Evolutionary conservation across 2,797 vertebrate genomes (phyloP).

Genomic region (Enteromius viviparus): DNA sequence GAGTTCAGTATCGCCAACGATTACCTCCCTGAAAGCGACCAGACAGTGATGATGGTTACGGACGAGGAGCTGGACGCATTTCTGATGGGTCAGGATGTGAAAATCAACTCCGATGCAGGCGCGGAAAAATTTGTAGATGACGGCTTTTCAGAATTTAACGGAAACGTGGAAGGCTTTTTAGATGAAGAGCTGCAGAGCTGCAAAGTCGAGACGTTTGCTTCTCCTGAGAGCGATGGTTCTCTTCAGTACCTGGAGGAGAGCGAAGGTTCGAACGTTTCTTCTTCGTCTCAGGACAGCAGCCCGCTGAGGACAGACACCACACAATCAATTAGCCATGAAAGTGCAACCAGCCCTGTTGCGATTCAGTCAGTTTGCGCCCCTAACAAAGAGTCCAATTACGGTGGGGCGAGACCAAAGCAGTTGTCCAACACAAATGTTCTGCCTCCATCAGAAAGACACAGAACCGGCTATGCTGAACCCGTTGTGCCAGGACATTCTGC

Average conservation of each 20-base stretch:
- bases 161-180: constrained; percentile 50
- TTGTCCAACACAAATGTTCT: constrained; percentile 71
- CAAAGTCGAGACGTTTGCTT: constrained; percentile 59
- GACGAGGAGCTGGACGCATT: constrained; percentile 95
- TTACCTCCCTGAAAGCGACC: constrained; percentile 80
- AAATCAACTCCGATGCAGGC: constrained; percentile 55
- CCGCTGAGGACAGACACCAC: constrained; percentile 53
- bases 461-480: constrained; percentile 47
- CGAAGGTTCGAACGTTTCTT: constrained; percentile 56
- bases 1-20: constrained; percentile 60
- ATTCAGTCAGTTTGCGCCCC: constrained; percentile 62
- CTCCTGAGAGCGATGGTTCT: constrained; percentile 71
- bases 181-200: constrained; percentile 65
- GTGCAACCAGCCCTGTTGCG: constrained; percentile 58
- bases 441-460: constrained; percentile 63
- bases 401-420: constrained; percentile 89
- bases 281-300: constrained; percentile 61
- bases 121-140: constrained; percentile 62
- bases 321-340: constrained; percentile 37
- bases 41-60: constrained; percentile 82
- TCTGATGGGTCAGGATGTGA: constrained; percentile 79
- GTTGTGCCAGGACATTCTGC: constrained; percentile 45
- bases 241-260: constrained; percentile 59
- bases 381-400: constrained; percentile 68
- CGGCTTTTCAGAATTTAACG: constrained; percentile 61